Conservation (phyloP, 2,113 vertebrate species). For the Theropithecus gelada region DNA sequence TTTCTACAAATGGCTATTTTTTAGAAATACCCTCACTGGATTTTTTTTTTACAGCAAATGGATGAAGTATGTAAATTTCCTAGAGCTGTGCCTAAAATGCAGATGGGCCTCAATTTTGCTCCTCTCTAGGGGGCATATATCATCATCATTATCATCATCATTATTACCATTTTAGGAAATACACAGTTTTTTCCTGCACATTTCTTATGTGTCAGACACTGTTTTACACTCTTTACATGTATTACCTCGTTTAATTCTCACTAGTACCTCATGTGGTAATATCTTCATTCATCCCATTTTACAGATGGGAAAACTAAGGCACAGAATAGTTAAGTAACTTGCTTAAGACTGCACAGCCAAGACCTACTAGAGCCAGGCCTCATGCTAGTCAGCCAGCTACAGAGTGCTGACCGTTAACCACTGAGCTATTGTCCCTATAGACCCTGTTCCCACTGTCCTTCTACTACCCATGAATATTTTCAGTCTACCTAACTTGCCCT, state of each 20-base stretch:
- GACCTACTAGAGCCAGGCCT: background rate
- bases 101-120: background rate
- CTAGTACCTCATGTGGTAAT: background rate
- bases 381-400: too few relatives aligned
- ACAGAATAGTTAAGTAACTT: background rate
- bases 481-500: background rate
- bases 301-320: background rate
- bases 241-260: background rate
- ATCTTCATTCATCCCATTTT: background rate
- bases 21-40: background rate
- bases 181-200: background rate
- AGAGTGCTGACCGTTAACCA: background rate
- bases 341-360: background rate
- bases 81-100: background rate
- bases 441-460: background rate
- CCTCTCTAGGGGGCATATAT: background rate
- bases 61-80: background rate
- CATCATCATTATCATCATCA: too few relatives aligned
- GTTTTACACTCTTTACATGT: background rate
- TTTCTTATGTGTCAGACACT: background rate
- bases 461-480: background rate
- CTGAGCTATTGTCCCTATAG: background rate
- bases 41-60: background rate
- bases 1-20: background rate
- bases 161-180: background rate